Conservation (phyloP, 2,113 vertebrate genomes). For the Nanorana parkeri region DNA sequence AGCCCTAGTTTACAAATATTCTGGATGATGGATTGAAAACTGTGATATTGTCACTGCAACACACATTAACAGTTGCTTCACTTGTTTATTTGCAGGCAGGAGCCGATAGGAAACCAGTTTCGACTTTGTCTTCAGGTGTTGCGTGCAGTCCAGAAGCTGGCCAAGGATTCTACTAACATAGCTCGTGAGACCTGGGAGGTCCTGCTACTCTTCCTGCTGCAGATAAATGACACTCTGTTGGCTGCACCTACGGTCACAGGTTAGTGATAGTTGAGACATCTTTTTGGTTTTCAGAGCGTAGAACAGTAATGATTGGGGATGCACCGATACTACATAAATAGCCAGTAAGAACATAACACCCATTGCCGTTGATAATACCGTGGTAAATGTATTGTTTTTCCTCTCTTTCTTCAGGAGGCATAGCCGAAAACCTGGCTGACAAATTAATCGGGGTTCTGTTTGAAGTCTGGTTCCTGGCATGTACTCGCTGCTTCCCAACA, state of each 20-base stretch:
- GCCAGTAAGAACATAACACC: too few species aligned
- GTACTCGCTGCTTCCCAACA: slow-evolving; percentile 91
- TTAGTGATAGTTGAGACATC: slow-evolving; percentile 60
- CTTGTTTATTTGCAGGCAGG: slow-evolving; percentile 76
- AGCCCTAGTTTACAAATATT: too few species aligned
- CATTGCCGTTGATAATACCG: too few species aligned
- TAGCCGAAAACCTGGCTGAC: slow-evolving; percentile 92
- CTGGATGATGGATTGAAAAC: too few species aligned
- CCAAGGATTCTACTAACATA: slow-evolving; percentile 89
- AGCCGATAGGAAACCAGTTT: slow-evolving; percentile 84
- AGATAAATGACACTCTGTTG: slow-evolving; percentile 92
- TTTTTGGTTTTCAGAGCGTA: too few species aligned
- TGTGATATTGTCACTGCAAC: too few species aligned
- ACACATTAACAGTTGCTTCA: too few species aligned
- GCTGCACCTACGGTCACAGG: slow-evolving; percentile 91
- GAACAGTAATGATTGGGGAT: too few species aligned
- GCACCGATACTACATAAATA: too few species aligned
- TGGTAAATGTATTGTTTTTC: slow-evolving; percentile 54
- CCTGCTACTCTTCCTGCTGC: slow-evolving; percentile 91
- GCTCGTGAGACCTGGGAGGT: slow-evolving; percentile 96
- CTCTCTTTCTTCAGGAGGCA: slow-evolving; percentile 82
- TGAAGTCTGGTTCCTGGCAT: slow-evolving; percentile 94
- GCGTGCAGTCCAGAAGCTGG: slow-evolving; percentile 92
- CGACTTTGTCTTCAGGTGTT: slow-evolving; percentile 92
- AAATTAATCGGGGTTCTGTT: slow-evolving; percentile 92